These are phyloP conservation scores for Ectemnius lituratus DNA, from an alignment of 2,888 invertebrate species.

Conservation along the genomic window DNA sequence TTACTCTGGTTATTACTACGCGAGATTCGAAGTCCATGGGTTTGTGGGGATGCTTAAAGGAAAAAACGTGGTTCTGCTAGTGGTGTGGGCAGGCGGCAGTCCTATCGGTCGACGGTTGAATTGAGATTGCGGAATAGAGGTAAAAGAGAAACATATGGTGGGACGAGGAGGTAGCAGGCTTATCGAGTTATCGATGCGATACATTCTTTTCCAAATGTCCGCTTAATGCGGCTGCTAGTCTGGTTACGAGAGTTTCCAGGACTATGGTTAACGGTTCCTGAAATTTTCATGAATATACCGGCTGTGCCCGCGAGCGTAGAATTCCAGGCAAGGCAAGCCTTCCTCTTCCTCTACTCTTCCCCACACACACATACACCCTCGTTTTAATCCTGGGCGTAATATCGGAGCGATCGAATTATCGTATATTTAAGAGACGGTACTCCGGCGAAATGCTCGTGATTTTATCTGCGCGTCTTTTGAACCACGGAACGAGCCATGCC, in stretches of 20 bases:
- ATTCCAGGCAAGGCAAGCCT: neutral
- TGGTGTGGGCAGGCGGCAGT: too few species aligned
- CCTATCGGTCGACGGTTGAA: neutral
- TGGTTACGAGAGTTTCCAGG: slow-evolving; percentile 14
- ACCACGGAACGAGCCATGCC: neutral
- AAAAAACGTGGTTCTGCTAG: slow-evolving; percentile 19
- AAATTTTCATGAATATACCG: slow-evolving; percentile 10
- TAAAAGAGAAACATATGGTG: slow-evolving; percentile 29
- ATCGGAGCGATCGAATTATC: slow-evolving; percentile 18
- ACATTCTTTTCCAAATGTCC: slow-evolving; percentile 23
- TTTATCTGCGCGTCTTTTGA: neutral
- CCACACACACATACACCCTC: neutral
- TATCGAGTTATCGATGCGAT: slow-evolving; percentile 57
- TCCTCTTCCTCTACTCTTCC: too few species aligned
- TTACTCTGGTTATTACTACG: slow-evolving; percentile 63
- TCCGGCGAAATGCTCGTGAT: slow-evolving; percentile 4
- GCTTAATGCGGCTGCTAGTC: slow-evolving; percentile 29
- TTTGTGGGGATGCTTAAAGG: slow-evolving; percentile 45
- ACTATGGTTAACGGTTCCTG: neutral
- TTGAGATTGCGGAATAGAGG: neutral
- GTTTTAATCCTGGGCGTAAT: slow-evolving; percentile 12
- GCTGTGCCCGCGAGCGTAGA: neutral
- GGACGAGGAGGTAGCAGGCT: slow-evolving; percentile 32
- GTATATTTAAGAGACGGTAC: slow-evolving; percentile 6
- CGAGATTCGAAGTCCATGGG: slow-evolving; percentile 60